Evolutionary conservation across 2,797 vertebrate species (phyloP).

Genomic region (Chaetophractus vellerosus): DNA sequence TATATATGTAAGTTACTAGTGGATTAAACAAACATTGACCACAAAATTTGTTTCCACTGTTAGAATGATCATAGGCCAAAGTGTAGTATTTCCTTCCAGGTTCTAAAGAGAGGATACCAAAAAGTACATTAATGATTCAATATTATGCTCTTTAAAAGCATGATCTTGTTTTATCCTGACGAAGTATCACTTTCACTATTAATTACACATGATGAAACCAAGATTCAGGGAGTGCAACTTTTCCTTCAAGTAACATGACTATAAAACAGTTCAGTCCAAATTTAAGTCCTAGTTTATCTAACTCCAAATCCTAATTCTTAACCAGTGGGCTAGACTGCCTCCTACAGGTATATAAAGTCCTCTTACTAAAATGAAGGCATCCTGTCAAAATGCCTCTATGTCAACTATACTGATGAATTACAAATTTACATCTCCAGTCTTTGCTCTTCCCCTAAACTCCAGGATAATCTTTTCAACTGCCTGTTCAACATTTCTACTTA

Average conservation of each 20-base stretch:
- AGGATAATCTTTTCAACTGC: background rate
- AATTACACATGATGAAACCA: background rate
- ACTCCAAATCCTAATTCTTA: slow-evolving; percentile 31
- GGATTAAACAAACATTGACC: slow-evolving; percentile 7
- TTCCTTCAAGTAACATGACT: background rate
- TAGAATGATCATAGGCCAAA: slow-evolving; percentile 29
- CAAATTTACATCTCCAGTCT: background rate
- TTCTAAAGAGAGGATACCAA: background rate
- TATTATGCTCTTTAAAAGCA: slow-evolving; percentile 42
- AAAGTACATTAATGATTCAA: background rate
- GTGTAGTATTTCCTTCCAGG: slow-evolving; percentile 10
- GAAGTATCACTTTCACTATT: background rate
- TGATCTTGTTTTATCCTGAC: background rate
- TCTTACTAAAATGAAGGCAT: slow-evolving; percentile 5
- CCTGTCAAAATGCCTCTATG: background rate
- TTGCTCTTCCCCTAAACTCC: background rate
- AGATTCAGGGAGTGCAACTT: slow-evolving; percentile 19
- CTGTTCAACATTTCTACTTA: background rate
- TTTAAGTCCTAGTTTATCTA: background rate
- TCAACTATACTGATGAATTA: background rate
- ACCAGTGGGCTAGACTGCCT: background rate
- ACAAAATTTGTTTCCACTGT: background rate
- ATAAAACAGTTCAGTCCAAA: background rate
- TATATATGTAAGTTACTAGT: background rate
- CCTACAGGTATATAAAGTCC: background rate